Evolutionary conservation across 2,888 invertebrate species (phyloP), one percentile per base, ranked within the genome.

Genomic region (Lottia scabra): DNA sequence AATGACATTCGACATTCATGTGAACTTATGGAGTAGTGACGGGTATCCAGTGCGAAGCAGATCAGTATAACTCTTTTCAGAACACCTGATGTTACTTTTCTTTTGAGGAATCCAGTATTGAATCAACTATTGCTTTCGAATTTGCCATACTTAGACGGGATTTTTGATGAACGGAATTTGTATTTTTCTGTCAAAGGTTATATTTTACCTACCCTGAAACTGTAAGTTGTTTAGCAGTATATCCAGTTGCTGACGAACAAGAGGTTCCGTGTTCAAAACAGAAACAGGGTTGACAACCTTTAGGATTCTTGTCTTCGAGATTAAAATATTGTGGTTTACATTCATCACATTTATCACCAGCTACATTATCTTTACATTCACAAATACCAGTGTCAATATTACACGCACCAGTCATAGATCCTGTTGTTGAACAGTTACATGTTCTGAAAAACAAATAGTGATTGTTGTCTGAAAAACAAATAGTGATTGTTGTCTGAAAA

Each of bases 221-320:
- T 13, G 43, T 44, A 16, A 69, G 65, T 38, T 19, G 30, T 5
- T 16, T n/a, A n/a, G 48, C 63, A 0, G 43, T 38, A 43, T 70
- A 84, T 0, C 82, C 83, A 0, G 44, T 2, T n/a, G 83, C 82
- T 1, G 84, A 82, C 4, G 67, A 67, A 65, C 84, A 84, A 2
- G n/a, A 30, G 2, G 64, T 63, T 0, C 79, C 77, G 46, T 82
- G 83, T 0, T 74, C 76, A 66, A 76, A 84, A 71, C 84, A 84
- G 76, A 83, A 84, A 69, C 84, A 84, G 46, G 73, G 72, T 72
- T 85, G 83, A 69, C 97, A 97, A n/a, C 97, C 97, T 16, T 92
- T 92, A 0, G 92, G 91, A 86, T 95, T 93, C 63, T 91, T 91
- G 0, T 89, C 91, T 44, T 92, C 92, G 71, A 97, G 90, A 4